These are phyloP conservation scores for Penaeus indicus DNA, from an alignment of 1,140 invertebrate species.

Conservation along the genomic window DNA sequence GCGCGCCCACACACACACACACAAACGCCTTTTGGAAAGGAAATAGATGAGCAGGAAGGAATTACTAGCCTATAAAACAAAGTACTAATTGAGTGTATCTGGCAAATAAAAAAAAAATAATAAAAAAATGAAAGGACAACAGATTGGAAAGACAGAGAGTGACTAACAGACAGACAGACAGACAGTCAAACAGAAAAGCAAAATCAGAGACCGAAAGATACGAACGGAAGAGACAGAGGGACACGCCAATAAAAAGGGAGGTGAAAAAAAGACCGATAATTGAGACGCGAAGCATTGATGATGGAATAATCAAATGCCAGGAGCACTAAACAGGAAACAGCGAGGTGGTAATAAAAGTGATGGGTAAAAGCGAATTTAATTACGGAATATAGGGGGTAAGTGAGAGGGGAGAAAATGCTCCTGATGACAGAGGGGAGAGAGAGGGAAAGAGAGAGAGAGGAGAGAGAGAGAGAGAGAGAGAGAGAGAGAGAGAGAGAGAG, in stretches of 20 bases:
- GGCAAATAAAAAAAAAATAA: no score
- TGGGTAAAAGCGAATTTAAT: conserved; percentile 34
- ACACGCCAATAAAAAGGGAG: neutral
- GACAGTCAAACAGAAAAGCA: neutral
- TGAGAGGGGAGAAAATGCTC: neutral
- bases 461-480: conserved; percentile 13
- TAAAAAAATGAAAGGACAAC: no score
- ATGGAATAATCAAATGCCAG: conserved; percentile 6
- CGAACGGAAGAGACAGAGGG: neutral
- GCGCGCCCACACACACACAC: no score
- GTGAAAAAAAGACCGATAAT: neutral
- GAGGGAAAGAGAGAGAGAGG: neutral
- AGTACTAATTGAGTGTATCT: no score
- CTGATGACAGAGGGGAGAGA: neutral
- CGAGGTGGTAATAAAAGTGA: conserved; percentile 1
- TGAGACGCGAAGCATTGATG: conserved; percentile 21
- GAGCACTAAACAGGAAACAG: conserved; percentile 8
- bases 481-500: neutral
- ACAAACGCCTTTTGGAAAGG: no score
- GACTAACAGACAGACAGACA: no score
- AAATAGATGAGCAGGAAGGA: no score
- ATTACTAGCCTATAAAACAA: no score
- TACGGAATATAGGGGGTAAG: conserved; percentile 17
- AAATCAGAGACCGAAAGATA: neutral
- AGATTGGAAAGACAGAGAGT: no score